Base-by-base conservation (phyloP, 2,888 invertebrate species). In the Macaria notata region DNA sequence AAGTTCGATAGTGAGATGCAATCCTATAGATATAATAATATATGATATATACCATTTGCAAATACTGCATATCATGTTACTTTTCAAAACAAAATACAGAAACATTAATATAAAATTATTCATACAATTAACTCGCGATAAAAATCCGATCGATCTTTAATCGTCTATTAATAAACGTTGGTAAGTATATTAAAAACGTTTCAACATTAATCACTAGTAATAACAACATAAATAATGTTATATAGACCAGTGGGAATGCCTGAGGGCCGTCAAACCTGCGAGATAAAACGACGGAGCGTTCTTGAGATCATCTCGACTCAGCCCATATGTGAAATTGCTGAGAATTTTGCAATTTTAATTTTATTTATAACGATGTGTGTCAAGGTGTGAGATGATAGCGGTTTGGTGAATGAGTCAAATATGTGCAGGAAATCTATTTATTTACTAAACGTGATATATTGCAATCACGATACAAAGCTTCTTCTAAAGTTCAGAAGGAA, bases 331-430 rank as follows among this genome's bases (percentile, higher is more conserved):
- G 89, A 89, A 89, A 90, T 89, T 87, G 88, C 78, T 88, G 82
- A 75, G 83, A 84, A 86, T 87, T 89, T 90, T 88, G 86, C 87
- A 90, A 91, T 91, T 91, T 91, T 88, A 90, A 90, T 89, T 91
- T 90, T 86, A 89, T 89, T 89, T 89, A 87, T 89, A 88, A 85
- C 83, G 77, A 79, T 60, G 61, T 60, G 62, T 59, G 65, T 31
- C 56, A 81, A 81, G 66, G n/a, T 50, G 65, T 48, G 54, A 71
- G 73, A 60, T 58, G 8, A 4, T 3, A 65, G 75, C 73, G 75
- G 41, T 42, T 59, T 33, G 29, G 31, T 8, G 36, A 19, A 8
- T n/a, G n/a, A n/a, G n/a, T n/a, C n/a, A n/a, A n/a, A n/a, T n/a
- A n/a, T n/a, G n/a, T n/a, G n/a, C n/a, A n/a, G n/a, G n/a, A n/a